phyloP scores from a whole-genome alignment of 2,888 invertebrate species.

The Acronicta aceris region DNA sequence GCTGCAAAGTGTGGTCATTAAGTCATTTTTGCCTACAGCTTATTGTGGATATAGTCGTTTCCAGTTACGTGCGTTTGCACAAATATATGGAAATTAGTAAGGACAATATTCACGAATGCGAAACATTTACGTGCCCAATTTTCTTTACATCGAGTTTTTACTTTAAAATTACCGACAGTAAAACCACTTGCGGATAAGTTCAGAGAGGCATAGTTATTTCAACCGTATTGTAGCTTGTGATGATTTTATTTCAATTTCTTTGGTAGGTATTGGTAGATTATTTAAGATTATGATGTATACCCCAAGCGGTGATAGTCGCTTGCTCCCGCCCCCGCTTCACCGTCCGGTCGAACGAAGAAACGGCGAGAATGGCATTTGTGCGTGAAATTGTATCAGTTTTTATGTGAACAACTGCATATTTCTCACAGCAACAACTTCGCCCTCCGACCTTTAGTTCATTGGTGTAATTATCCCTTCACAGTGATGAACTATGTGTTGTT shows the following conservation, averaged over 20 bases:
- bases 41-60: too few relatives aligned
- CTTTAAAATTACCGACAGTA: too few relatives aligned
- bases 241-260: background rate
- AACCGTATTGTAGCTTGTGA: too few relatives aligned
- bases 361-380: slow-evolving; percentile 82
- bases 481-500: slow-evolving; percentile 74
- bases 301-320: slow-evolving; percentile 61
- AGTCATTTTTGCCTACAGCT: too few relatives aligned
- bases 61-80: too few relatives aligned
- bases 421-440: slow-evolving; percentile 71
- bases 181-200: too few relatives aligned
- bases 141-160: too few relatives aligned
- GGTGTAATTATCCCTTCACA: slow-evolving; percentile 64
- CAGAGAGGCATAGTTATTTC: too few relatives aligned
- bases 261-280: slow-evolving; percentile 30
- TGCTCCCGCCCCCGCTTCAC: slow-evolving; percentile 65
- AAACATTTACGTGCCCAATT: too few relatives aligned
- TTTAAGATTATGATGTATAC: slow-evolving; percentile 26
- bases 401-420: slow-evolving; percentile 82
- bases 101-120: too few relatives aligned
- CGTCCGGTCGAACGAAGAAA: slow-evolving; percentile 69
- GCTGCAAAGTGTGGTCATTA: too few relatives aligned
- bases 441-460: slow-evolving; percentile 66
- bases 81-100: too few relatives aligned
- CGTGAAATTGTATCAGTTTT: slow-evolving; percentile 83